A percentile compares a stretch with the other conserved stretches of the same genome.
phyloP scores from a whole-genome alignment of 2,888 invertebrate genomes.

The Carpatolechia fugitivella region DNA sequence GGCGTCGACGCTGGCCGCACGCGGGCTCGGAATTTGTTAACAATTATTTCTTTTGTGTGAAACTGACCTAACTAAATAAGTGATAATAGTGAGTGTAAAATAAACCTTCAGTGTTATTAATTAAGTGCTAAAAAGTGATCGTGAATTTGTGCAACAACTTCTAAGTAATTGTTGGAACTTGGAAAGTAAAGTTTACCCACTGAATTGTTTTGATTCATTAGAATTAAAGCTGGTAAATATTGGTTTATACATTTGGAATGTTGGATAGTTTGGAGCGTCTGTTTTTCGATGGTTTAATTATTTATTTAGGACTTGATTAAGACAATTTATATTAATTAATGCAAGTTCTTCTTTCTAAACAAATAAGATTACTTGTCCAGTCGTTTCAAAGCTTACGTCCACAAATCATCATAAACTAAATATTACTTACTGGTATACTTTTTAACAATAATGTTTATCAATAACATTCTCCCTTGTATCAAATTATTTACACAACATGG shows the following conservation, averaged over 20 bases:
- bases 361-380: too few species aligned
- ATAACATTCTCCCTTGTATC: background rate
- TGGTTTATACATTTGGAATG: background rate
- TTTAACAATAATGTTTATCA: background rate
- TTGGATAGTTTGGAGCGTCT: background rate
- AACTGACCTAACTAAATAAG: background rate
- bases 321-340: too few species aligned
- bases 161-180: background rate
- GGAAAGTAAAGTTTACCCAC: background rate
- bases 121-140: background rate
- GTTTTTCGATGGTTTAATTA: too few species aligned
- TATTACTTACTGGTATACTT: background rate
- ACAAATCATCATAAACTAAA: background rate
- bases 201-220: background rate
- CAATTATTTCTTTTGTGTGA: background rate
- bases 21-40: slow-evolving; percentile 23
- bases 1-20: slow-evolving; percentile 50
- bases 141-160: background rate
- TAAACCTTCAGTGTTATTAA: background rate
- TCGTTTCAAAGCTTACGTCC: too few species aligned
- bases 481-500: background rate
- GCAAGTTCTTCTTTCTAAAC: too few species aligned
- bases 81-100: background rate
- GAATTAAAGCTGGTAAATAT: background rate
- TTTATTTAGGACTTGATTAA: too few species aligned